A percentile compares a stretch with the other conserved stretches of the same genome.
Evolutionary conservation across 2,797 vertebrate species (phyloP).

Genomic region (Graptemys geographica): DNA sequence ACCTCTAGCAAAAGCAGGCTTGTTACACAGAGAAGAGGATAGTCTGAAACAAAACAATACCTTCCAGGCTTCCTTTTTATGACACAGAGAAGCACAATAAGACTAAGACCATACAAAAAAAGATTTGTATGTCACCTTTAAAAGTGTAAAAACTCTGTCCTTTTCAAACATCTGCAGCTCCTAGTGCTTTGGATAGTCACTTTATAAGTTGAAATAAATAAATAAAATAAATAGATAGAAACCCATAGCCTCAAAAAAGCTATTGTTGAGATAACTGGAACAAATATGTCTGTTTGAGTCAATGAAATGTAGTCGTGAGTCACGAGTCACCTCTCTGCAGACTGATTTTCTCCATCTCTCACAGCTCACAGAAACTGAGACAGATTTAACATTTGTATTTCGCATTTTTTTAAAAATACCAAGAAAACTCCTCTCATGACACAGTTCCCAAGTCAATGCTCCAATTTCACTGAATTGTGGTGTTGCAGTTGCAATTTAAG

Average conservation of each 20-base stretch:
- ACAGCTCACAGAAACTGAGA: neutral
- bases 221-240: neutral
- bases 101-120: neutral
- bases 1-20: neutral
- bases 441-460: neutral
- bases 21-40: too few relatives aligned
- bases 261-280: neutral
- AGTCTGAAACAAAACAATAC: neutral
- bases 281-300: neutral
- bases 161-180: neutral
- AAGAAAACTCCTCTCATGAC: neutral
- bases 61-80: neutral
- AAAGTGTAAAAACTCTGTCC: neutral
- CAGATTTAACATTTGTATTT: neutral
- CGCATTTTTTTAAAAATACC: neutral
- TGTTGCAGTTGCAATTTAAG: neutral
- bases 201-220: neutral
- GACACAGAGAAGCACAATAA: neutral
- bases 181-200: neutral
- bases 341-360: neutral
- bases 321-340: neutral
- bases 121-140: neutral
- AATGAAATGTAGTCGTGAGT: neutral
- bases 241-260: neutral
- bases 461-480: neutral